Evolutionary conservation across 1,140 invertebrate species (phyloP).

Genomic region (Paramacrobiotus metropolitanus): DNA sequence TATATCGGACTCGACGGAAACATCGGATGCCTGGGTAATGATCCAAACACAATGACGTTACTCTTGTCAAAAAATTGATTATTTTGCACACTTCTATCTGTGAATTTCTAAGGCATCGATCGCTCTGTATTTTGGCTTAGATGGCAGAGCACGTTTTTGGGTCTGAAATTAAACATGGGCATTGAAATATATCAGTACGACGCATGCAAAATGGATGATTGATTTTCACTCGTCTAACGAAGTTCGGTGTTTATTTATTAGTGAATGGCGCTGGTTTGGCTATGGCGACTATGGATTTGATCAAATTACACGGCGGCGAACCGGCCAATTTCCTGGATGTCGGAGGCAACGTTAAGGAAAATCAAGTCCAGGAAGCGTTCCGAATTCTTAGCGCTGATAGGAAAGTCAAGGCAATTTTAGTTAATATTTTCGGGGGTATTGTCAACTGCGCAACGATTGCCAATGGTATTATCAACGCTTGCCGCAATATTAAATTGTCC

Average conservation of each 20-base stretch:
- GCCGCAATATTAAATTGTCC: constrained; percentile 47
- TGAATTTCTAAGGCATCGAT: no score
- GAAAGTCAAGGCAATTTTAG: constrained; percentile 73
- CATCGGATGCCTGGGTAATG: constrained; percentile 61
- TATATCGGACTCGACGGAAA: constrained; percentile 96
- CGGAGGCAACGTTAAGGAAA: constrained; percentile 34
- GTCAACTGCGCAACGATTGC: constrained; percentile 94
- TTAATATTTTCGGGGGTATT: constrained; percentile 98
- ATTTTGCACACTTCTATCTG: no score
- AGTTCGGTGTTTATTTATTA: constrained; percentile 12
- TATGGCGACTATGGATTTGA: constrained; percentile 34
- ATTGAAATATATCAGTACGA: no score
- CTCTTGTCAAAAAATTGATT: no score
- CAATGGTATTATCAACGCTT: constrained; percentile 71
- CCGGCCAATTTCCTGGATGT: constrained; percentile 33
- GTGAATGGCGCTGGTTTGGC: constrained; percentile 32
- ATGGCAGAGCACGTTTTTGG: no score
- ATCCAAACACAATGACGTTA: not conserved
- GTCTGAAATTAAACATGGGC: no score
- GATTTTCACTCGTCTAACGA: no score
- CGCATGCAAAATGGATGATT: no score
- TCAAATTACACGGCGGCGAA: constrained; percentile 27
- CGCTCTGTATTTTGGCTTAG: no score
- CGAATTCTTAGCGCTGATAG: constrained; percentile 38
- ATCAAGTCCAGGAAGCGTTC: constrained; percentile 48